phyloP scores from a whole-genome alignment of 2,113 vertebrate species.

The Thalassarche chlororhynchos region DNA sequence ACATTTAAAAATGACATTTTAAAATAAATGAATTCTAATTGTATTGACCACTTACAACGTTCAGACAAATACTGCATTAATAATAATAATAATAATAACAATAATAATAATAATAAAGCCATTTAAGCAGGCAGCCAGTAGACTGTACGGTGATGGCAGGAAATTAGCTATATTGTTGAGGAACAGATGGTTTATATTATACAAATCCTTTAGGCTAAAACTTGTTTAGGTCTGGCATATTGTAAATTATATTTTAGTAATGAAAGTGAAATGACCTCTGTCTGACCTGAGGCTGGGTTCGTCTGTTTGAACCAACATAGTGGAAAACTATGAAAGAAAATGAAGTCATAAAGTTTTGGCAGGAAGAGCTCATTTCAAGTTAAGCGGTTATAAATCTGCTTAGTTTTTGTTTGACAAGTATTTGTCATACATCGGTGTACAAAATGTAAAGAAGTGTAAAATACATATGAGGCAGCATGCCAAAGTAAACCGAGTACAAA shows the following conservation, averaged over 20 bases:
- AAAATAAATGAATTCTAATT: conserved; percentile 53
- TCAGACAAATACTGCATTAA: conserved; percentile 66
- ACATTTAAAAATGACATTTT: neutral
- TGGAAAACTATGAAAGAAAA: conserved; percentile 80
- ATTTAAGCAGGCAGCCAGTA: conserved; percentile 75
- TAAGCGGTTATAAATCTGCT: conserved; percentile 78
- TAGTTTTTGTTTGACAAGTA: conserved; percentile 80
- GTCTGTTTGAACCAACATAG: conserved; percentile 76
- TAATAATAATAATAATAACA: conserved; percentile 32
- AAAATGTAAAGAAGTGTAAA: conserved; percentile 79
- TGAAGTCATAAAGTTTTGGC: conserved; percentile 80
- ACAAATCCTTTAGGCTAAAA: conserved; percentile 86
- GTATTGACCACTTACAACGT: conserved; percentile 55
- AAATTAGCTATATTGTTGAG: conserved; percentile 86
- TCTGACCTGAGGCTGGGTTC: conserved; percentile 79
- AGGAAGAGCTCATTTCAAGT: conserved; percentile 76
- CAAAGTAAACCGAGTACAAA: conserved; percentile 75
- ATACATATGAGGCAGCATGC: conserved; percentile 65
- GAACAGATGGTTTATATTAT: conserved; percentile 92
- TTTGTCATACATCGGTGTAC: conserved; percentile 78
- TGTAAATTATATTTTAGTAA: conserved; percentile 88
- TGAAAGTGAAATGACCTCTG: conserved; percentile 85
- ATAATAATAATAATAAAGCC: conserved; percentile 36
- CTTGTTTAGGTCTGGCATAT: conserved; percentile 87
- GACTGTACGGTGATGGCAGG: conserved; percentile 76